Conservation (phyloP, 2,797 vertebrate genomes). For the Pristis pectinata region DNA sequence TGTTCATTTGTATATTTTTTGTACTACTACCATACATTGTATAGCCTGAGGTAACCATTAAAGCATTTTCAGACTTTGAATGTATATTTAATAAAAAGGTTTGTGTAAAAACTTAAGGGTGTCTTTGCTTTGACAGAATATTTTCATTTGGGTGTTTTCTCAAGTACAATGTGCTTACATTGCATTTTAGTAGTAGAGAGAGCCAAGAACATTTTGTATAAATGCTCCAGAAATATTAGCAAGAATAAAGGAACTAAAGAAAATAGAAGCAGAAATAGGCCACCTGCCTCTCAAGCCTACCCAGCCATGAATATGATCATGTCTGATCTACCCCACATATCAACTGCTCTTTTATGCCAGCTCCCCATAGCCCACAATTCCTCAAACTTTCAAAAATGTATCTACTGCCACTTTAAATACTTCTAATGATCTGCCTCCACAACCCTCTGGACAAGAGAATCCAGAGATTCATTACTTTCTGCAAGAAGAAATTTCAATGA, state of each 20-base stretch:
- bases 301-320: too few relatives aligned
- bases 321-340: too few relatives aligned
- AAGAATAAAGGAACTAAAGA: not conserved
- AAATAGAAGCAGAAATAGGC: too few relatives aligned
- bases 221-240: not conserved
- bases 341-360: too few relatives aligned
- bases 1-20: not conserved
- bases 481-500: too few relatives aligned
- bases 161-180: not conserved
- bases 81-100: not conserved
- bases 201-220: not conserved
- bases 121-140: conserved; percentile 21
- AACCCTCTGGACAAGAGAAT: too few relatives aligned
- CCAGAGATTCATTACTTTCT: too few relatives aligned
- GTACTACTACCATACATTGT: not conserved
- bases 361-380: too few relatives aligned
- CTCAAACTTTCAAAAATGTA: too few relatives aligned
- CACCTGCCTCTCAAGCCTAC: too few relatives aligned
- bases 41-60: not conserved
- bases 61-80: not conserved
- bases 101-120: not conserved
- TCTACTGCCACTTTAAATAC: too few relatives aligned
- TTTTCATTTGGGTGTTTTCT: not conserved
- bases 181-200: not conserved
- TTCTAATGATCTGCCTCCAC: too few relatives aligned